Conservation (phyloP, 1,140 invertebrate genomes). For the Megalonaias nervosa region DNA sequence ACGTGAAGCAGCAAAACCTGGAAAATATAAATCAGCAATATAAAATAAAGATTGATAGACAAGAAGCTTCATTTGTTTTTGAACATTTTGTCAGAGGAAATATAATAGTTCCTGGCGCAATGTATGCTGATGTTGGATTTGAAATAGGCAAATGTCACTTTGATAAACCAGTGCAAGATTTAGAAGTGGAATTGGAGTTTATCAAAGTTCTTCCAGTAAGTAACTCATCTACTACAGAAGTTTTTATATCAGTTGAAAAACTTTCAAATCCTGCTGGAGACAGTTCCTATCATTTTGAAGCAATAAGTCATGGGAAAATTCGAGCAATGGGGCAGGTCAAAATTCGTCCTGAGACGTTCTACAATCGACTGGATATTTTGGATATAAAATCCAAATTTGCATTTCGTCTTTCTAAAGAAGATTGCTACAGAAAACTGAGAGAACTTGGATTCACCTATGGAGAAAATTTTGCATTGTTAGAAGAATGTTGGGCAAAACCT, state of each 20-base stretch:
- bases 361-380: conserved; percentile 1
- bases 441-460: conserved; percentile 26
- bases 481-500: conserved; percentile 4
- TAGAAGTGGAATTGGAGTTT: conserved; percentile 19
- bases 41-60: conserved; percentile 6
- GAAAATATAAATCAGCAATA: background rate
- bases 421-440: conserved; percentile 16
- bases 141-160: conserved; percentile 7
- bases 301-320: conserved; percentile 1
- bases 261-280: background rate
- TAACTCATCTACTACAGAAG: background rate
- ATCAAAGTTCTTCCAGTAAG: background rate
- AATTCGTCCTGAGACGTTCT: background rate
- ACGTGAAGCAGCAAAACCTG: background rate
- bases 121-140: conserved; percentile 31
- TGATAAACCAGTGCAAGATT: background rate
- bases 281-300: background rate
- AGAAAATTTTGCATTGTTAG: conserved; percentile 1
- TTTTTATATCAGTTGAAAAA: background rate
- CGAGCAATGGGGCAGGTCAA: conserved; percentile 6
- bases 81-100: conserved; percentile 22
- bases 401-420: background rate
- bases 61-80: conserved; percentile 25
- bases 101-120: conserved; percentile 28
- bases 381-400: conserved; percentile 2